A percentile compares a stretch with the other conserved stretches of the same genome.
phyloP scores from a whole-genome alignment of 2,113 vertebrate species.

The Protobothrops flavoviridis region DNA sequence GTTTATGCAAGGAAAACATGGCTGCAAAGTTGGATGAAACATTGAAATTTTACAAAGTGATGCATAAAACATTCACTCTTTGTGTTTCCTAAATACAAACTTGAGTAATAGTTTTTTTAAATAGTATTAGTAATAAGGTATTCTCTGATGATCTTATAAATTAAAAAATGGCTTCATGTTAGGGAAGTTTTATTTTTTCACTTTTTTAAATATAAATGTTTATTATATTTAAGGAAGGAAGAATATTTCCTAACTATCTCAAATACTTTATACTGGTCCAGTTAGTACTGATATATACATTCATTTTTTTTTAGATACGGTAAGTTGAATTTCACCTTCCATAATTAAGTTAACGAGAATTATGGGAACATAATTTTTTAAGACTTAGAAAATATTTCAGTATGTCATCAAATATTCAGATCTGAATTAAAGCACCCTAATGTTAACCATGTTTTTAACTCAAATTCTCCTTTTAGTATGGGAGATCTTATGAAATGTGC shows the following conservation, averaged over 20 bases:
- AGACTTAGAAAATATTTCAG: background rate
- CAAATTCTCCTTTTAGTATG: background rate
- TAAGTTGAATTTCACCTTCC: background rate
- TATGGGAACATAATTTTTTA: background rate
- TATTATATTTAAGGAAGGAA: background rate
- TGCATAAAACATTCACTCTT: background rate
- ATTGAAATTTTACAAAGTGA: background rate
- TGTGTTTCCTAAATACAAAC: background rate
- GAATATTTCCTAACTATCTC: background rate
- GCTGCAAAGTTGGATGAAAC: background rate
- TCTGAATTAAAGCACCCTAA: background rate
- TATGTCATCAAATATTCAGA: background rate
- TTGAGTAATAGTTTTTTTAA: background rate
- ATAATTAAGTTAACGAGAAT: background rate
- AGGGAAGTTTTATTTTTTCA: background rate
- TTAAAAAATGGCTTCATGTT: background rate
- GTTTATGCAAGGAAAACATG: background rate
- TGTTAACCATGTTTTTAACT: background rate
- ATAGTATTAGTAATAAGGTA: background rate
- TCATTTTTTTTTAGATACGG: background rate
- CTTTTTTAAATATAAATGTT: background rate
- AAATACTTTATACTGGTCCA: background rate
- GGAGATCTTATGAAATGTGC: background rate
- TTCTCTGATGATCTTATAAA: background rate
- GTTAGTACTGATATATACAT: background rate